A percentile compares a stretch with the other conserved stretches of the same genome.
phyloP scores from a whole-genome alignment of 2,113 vertebrate species.

The Syngnathus floridae region DNA sequence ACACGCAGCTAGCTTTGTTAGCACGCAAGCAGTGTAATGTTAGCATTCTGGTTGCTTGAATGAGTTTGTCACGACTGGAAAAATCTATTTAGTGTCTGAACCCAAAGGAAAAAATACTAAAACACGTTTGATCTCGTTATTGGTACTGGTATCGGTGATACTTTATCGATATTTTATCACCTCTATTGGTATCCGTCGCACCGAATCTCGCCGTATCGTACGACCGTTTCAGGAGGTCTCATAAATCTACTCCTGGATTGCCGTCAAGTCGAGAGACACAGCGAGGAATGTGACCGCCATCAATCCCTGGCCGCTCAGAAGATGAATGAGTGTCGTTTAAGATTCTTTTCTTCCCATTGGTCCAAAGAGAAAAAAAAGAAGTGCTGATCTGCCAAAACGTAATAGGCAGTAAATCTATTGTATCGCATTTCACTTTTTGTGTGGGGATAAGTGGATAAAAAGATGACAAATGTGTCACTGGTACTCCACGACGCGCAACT shows the following conservation, averaged over 20 bases:
- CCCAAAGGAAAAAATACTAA: no score
- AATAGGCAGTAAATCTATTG: constrained; percentile 29
- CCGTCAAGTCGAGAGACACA: constrained; percentile 31
- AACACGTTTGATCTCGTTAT: no score
- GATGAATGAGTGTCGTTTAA: constrained; percentile 10
- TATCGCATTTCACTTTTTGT: constrained; percentile 16
- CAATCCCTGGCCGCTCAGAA: constrained; percentile 28
- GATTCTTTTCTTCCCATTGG: constrained; percentile 30
- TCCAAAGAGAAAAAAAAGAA: constrained; percentile 9
- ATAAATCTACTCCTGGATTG: constrained; percentile 44
- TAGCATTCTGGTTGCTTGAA: no score
- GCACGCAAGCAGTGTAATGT: no score
- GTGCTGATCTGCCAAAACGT: constrained; percentile 38
- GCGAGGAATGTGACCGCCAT: constrained; percentile 27
- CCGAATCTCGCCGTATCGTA: neutral
- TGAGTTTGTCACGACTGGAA: no score
- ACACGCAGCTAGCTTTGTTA: no score
- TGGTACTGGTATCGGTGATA: no score
- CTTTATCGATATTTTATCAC: neutral
- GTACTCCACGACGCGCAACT: constrained; percentile 19
- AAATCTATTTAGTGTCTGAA: no score
- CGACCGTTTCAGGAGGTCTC: constrained; percentile 25
- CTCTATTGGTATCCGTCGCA: no score
- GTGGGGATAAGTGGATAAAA: neutral
- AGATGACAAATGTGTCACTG: constrained; percentile 24